These are phyloP conservation scores for Ditylenchus dipsaci DNA, from an alignment of 1,140 invertebrate genomes.

Conservation along the genomic window DNA sequence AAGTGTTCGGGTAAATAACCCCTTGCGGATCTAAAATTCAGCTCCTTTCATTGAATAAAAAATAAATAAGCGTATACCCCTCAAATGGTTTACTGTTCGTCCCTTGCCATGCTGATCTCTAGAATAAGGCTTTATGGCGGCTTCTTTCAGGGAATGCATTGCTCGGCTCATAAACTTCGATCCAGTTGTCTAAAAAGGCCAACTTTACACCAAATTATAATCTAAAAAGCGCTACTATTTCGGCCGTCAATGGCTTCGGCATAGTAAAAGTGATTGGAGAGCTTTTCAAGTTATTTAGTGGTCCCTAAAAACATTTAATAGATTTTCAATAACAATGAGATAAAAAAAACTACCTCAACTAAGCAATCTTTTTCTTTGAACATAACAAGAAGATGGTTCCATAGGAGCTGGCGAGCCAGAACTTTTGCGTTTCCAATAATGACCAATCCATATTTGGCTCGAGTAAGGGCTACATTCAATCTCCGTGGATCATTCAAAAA, in stretches of 20 bases:
- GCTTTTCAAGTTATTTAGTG: conserved; percentile 91
- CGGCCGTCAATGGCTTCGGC: conserved; percentile 87
- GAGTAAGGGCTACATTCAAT: conserved; percentile 92
- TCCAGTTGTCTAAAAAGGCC: conserved; percentile 24
- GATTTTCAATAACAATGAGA: too few species aligned
- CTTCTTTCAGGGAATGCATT: conserved; percentile 37
- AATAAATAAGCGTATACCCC: neutral
- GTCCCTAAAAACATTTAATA: conserved; percentile 65
- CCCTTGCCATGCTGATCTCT: conserved; percentile 15
- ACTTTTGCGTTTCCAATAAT: conserved; percentile 99
- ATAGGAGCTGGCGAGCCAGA: conserved; percentile 88
- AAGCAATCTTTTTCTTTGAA: conserved; percentile 96
- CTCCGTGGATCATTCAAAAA: conserved; percentile 95
- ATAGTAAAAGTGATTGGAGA: conserved; percentile 94
- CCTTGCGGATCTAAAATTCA: conserved; percentile 43
- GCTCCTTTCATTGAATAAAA: neutral
- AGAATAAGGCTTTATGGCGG: conserved; percentile 21
- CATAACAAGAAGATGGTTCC: conserved; percentile 94
- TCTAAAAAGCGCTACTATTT: conserved; percentile 73
- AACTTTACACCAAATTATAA: neutral
- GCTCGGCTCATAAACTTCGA: conserved; percentile 37
- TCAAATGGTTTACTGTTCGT: neutral
- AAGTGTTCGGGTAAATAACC: conserved; percentile 25
- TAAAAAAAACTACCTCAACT: conserved; percentile 67
- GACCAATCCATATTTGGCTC: conserved; percentile 92